Evolutionary conservation across 2,888 invertebrate genomes (phyloP), one percentile per base, ranked within the genome.

Genomic region (Monoplex corrugatus): DNA sequence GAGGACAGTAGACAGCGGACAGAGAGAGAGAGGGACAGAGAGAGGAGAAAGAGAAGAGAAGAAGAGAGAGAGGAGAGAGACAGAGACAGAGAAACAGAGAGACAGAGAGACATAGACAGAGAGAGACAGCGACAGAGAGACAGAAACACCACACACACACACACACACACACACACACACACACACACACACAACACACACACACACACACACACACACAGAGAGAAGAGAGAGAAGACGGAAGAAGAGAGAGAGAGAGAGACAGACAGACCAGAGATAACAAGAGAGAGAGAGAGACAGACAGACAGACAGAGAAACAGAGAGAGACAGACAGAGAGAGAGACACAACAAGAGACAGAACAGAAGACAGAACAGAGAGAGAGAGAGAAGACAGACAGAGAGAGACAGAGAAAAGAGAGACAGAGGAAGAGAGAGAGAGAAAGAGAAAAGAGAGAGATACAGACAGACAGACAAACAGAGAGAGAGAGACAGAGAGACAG

Each of bases 171-270:
- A 16, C 6, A 50, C 10, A 16, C 6, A n/a, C n/a, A n/a, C n/a
- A n/a, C n/a, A n/a, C n/a, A 50, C 6, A 50, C 6, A 50, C 16
- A 50, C 10, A 50, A 28, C 50, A 50, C 10, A 50, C 50, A 50
- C 10, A 16, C 10, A 50, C 28, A 68, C 28, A 68, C 28, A 28
- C n/a, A 68, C 10, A 50, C 50, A 50, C 10, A 16, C 50, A 50
- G 50, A 50, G 50, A 50, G 50, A 50, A n/a, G n/a, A n/a, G n/a
- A n/a, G 57, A 57, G 57, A n/a, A n/a, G n/a, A n/a, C n/a, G n/a
- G n/a, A n/a, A n/a, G n/a, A n/a, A 57, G 57, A 57, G 57, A 57
- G 57, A 57, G 57, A 57, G 57, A 57, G 57, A 57, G 57, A 57
- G 57, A 57, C 23, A 23, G 23, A 57, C 13, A 19, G 57, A 57